Base-by-base conservation (phyloP, 1,140 invertebrate species). In the Aphelenchoides fujianensis region DNA sequence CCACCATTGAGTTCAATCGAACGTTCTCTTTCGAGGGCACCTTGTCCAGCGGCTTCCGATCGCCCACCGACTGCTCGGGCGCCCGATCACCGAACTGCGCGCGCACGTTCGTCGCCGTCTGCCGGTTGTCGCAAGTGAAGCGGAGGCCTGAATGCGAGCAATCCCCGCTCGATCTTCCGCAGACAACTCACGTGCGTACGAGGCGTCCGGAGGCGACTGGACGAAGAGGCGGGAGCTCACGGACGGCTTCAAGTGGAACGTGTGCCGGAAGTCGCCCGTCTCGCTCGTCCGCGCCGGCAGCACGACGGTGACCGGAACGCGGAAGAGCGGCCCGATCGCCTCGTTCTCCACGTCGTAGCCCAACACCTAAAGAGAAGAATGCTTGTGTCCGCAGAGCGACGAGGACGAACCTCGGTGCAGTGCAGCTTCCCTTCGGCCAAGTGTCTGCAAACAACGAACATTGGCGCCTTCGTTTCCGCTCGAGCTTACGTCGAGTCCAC, bases 251-350 rank as follows among this genome's bases (percentile, higher is more conserved):
- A 91, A 87, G 52, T 87, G 87, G 7, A 85, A 85, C 72, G 87
- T 88, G 0, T 85, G 79, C 72, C 87, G 88, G 0, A 85, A 79
- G 28, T 72, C 70, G 36, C 69, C 68, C n/a, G 54, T 68, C 7
- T 28, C 28, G 2, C 36, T n/a, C 5, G 73, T 48, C 12, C 57
- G 70, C 27, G 72, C 9, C 1, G 93, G 92, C 83, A 91, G 90
- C 34, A 97, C 89, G 66, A 95, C 90, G 2, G 93, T 96, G n/a
- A 97, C 87, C 2, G 94, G 92, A 71, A 98, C 89, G 82, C 90
- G 89, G 84, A 97, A 96, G 55, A 98, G 88, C 16, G 92, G 90
- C 0, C 95, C 95, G 86, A 95, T 94, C 52, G 89, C 89, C 41
- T 91, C 85, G 84, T 90, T 90, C 9, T 85, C 86, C 2, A 91